These are phyloP conservation scores for Neocrepidodera transversa DNA, from an alignment of 2,888 invertebrate species.

Conservation along the genomic window DNA sequence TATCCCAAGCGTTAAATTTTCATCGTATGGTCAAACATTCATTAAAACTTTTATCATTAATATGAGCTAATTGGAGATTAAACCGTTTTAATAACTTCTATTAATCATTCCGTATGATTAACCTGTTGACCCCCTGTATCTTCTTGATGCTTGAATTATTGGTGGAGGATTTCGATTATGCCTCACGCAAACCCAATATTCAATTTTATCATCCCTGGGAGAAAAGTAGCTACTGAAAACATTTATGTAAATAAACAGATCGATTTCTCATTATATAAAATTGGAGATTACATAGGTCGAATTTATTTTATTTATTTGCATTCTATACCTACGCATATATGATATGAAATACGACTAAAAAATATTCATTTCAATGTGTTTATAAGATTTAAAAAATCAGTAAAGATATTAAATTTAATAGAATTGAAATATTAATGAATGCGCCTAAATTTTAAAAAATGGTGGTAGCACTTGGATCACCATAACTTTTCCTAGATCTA, in stretches of 20 bases:
- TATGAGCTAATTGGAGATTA: conserved; percentile 3
- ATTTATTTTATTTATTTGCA: too few relatives aligned
- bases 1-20: too few relatives aligned
- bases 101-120: conserved; percentile 12
- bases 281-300: too few relatives aligned
- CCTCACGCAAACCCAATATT: conserved; percentile 33
- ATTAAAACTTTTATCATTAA: conserved; percentile 12
- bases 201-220: conserved; percentile 35
- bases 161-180: conserved; percentile 10
- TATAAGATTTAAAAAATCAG: too few relatives aligned
- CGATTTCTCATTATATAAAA: conserved; percentile 28
- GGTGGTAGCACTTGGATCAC: too few relatives aligned
- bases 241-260: conserved; percentile 43
- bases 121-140: conserved; percentile 6
- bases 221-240: conserved; percentile 40
- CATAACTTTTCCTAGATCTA: too few relatives aligned
- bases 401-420: too few relatives aligned
- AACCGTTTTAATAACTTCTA: conserved; percentile 10
- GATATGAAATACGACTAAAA: too few relatives aligned
- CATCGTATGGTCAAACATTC: neutral
- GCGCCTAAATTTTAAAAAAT: too few relatives aligned
- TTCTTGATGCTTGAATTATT: conserved; percentile 5
- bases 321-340: too few relatives aligned
- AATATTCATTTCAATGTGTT: too few relatives aligned
- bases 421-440: too few relatives aligned